Base-by-base conservation (phyloP, 2,113 vertebrate species). In the Bubalus kerabau region DNA sequence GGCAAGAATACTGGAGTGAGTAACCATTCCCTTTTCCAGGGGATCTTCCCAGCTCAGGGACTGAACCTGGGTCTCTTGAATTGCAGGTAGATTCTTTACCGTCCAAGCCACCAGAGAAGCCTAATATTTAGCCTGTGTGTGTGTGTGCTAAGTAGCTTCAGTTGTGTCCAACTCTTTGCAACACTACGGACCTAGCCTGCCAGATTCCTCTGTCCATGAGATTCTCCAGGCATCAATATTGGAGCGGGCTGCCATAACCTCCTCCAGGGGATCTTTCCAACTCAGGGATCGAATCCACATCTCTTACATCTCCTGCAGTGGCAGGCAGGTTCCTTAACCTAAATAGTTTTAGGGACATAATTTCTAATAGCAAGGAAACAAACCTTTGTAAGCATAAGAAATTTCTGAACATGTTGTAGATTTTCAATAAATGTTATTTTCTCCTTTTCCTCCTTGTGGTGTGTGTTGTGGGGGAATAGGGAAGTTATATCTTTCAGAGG, bases 81-180 rank as follows among this genome's bases (percentile, higher is more conserved):
- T 13, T 40, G n/a, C 19, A 74, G n/a, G 17, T 9, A 74, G 67
- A 74, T 40, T 40, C 19, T 74, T 74, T 40, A 74, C 19, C 10
- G 0, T 23, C 36, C 0, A 0, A 74, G 17, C n/a, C n/a, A 13
- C 67, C 36, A 74, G n/a, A 40, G 67, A 23, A 74, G n/a, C 67
- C n/a, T 40, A 74, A 74, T 40, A 36, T 40, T 71, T 74, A 36
- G 17, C 64, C 64, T 71, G 4, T 74, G 67, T 40, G n/a, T 40
- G n/a, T 40, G 10, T 23, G 8, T 21, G n/a, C 67, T 74, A 40
- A 74, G 36, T 74, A 23, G 26, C 36, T 40, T 10, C 19, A 74
- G 19, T 40, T 36, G 19, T 74, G 67, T 23, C n/a, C 1, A 3
- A 76, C 71, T 76, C 11, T 23, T 40, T 43, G 36, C 12, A 26